Percentiles rank a stretch among this genome's conserved stretches.
phyloP scores from a whole-genome alignment of 2,797 vertebrate species.

The Champsocephalus gunnari region DNA sequence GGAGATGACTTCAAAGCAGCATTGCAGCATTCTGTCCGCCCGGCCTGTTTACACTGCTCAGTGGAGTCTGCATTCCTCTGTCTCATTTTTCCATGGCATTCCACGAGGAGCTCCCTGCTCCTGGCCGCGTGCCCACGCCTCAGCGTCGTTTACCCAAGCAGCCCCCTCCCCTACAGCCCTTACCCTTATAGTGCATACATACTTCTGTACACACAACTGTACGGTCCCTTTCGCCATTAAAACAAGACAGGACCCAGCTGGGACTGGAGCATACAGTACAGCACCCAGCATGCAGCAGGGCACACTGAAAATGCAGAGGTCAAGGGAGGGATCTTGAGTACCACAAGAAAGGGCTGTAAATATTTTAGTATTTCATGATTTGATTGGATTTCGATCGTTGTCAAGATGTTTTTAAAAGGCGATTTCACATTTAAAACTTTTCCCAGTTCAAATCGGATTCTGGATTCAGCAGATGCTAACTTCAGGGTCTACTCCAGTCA shows the following conservation, averaged over 20 bases:
- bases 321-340: constrained; percentile 1
- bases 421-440: no score
- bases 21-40: constrained; percentile 78
- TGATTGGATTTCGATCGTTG: no score
- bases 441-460: no score
- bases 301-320: not conserved
- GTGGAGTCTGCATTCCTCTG: constrained; percentile 86
- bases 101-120: constrained; percentile 78
- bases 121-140: constrained; percentile 76
- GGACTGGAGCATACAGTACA: constrained; percentile 10
- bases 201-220: constrained; percentile 56
- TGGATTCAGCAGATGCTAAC: no score
- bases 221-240: constrained; percentile 52
- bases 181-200: constrained; percentile 47
- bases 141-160: constrained; percentile 52
- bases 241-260: constrained; percentile 56
- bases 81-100: constrained; percentile 87
- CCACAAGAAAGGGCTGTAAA: no score
- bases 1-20: constrained; percentile 84
- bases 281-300: constrained; percentile 21
- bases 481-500: no score
- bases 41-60: constrained; percentile 86
- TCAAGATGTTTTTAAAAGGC: no score
- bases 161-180: not conserved
- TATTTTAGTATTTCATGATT: no score